Evolutionary conservation across 2,888 invertebrate species (phyloP), one percentile per base, ranked within the genome.

Genomic region (Nephrotoma flavescens): DNA sequence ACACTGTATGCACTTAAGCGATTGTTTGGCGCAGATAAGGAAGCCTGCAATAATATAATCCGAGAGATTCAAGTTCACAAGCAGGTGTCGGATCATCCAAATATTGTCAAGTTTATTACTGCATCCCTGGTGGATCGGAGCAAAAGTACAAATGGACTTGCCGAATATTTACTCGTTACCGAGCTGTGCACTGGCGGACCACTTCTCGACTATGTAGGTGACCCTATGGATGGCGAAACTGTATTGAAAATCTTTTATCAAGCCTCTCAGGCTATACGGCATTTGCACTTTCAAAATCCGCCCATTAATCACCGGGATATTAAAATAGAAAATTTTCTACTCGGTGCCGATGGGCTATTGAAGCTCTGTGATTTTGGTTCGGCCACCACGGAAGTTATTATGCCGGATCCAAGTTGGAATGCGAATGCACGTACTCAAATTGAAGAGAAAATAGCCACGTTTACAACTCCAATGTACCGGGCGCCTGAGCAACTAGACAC

Each of bases 321-420:
- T 89, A 99, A 99, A 93, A 94, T 97, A 88, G 99, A 99, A 93
- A 99, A 99, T 92, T 95, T 99, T 90, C 92, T 99, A 88, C 94
- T 99, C 89, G 96, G 97, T 88, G 93, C 93, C 89, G 96, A 97
- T 92, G 97, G 97, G 90, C 93, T 93, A 89, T 94, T 99, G 86
- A 99, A 99, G 92, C 93, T 99, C 88, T 99, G 99, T 93, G 99
- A 99, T 93, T 99, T 99, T 92, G 99, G 99, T 42, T 98, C 98
- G 88, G 96, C 98, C 1, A 98, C 98, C 12, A 95, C 95, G 12
- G 96, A 97, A 90, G 92, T 94, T 86, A 96, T 95, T 90, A 91
- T 94, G 86, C 98, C 98, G 9, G 97, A 98, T 91, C 94, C 95
- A 41, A 95, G 95, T 84, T 99, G 99, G 99, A 96, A 96, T 89